Evolutionary conservation across 37 sponge, comb jelly and placozoan genomes (phyloP).

Genomic region (Halisarca cf. caerulea): DNA sequence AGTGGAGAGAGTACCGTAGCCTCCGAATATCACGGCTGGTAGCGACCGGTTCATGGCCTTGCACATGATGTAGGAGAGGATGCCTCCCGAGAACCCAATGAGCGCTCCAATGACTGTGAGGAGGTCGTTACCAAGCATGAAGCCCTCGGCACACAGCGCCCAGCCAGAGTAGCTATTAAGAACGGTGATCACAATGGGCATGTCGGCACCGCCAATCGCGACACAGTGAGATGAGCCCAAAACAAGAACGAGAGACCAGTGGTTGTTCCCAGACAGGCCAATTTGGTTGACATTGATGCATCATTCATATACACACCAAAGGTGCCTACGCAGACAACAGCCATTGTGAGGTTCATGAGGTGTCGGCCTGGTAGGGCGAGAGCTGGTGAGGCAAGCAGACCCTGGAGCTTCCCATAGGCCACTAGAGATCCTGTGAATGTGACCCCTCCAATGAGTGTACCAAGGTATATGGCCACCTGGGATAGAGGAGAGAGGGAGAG

Average conservation of each 20-base stretch:
- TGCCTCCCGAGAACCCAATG: conserved; percentile 93
- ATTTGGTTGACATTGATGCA: conserved; percentile 56
- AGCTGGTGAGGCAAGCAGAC: conserved; percentile 78
- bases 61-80: conserved; percentile 99
- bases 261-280: conserved; percentile 70
- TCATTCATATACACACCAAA: conserved; percentile 83
- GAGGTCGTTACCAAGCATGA: conserved; percentile 89
- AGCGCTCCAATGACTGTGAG: conserved; percentile 93
- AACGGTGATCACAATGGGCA: conserved; percentile 97
- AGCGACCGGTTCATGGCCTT: conserved; percentile 97
- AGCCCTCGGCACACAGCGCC: conserved; percentile 96
- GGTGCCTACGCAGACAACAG: conserved; percentile 64
- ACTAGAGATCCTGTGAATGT: conserved; percentile 95
- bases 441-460: conserved; percentile 91
- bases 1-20: conserved; percentile 74
- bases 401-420: conserved; percentile 92
- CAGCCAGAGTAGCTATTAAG: conserved; percentile 97
- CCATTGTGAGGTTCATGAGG: conserved; percentile 68
- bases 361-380: conserved; percentile 73
- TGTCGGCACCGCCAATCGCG: conserved; percentile 96
- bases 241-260: conserved; percentile 80
- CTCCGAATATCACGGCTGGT: conserved; percentile 89
- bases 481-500: background rate
- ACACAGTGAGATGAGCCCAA: conserved; percentile 83
- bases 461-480: conserved; percentile 82